A percentile compares a stretch with the other conserved stretches of the same genome.
Conservation (phyloP, 2,797 vertebrate species). For the Chaenodraco wilsoni region DNA sequence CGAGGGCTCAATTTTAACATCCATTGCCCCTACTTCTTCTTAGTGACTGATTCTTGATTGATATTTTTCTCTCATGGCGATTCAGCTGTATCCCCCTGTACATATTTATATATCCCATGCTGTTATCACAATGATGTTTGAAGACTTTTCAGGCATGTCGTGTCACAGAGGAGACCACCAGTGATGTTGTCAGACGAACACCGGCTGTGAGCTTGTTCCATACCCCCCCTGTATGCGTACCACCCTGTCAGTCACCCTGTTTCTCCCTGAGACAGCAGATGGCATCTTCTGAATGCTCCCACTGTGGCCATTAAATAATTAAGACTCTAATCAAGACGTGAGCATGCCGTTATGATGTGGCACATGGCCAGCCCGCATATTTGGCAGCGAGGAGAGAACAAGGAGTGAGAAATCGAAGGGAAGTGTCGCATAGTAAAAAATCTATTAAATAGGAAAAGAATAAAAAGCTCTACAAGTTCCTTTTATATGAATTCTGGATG, state of each 20-base stretch:
- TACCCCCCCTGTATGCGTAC: constrained; percentile 43
- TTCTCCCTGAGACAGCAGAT: constrained; percentile 79
- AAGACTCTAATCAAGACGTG: constrained; percentile 85
- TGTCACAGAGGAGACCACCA: constrained; percentile 21
- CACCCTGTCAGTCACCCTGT: constrained; percentile 60
- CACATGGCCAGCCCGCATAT: constrained; percentile 65
- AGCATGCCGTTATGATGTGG: constrained; percentile 77
- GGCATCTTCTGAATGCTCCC: constrained; percentile 81
- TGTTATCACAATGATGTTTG: constrained; percentile 20
- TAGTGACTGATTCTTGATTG: constrained; percentile 29
- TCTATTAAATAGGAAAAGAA: constrained; percentile 7
- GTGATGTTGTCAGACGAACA: constrained; percentile 36
- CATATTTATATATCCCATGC: constrained; percentile 30
- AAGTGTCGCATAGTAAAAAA: constrained; percentile 24
- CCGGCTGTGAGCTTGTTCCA: constrained; percentile 56
- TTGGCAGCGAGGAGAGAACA: constrained; percentile 61
- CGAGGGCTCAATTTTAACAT: constrained; percentile 50
- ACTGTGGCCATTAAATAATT: constrained; percentile 86
- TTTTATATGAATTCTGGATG: constrained; percentile 56
- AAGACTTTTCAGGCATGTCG: constrained; percentile 18
- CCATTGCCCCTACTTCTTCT: constrained; percentile 28
- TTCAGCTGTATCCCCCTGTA: constrained; percentile 24
- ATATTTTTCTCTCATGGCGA: constrained; percentile 21
- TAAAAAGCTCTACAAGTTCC: constrained; percentile 37
- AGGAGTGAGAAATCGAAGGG: constrained; percentile 22